phyloP scores from a whole-genome alignment of 2,888 invertebrate species.

The Epiblema foenella region DNA sequence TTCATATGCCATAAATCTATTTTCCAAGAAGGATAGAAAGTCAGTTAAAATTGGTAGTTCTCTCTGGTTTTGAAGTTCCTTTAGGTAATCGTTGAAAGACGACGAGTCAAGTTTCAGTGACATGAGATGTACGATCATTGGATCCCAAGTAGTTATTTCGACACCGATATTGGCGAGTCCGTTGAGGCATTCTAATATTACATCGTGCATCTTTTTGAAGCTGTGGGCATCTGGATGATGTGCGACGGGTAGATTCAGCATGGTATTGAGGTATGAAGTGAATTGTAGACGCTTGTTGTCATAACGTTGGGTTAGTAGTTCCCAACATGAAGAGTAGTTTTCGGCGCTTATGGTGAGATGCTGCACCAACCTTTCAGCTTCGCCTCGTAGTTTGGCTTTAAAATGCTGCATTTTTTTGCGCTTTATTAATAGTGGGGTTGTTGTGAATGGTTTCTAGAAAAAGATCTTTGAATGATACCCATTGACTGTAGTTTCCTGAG shows the following conservation, averaged over 20 bases:
- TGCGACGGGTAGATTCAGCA: too few relatives aligned
- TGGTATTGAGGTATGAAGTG: too few relatives aligned
- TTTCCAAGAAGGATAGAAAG: conserved; percentile 42
- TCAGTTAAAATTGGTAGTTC: conserved; percentile 40
- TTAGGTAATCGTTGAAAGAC: conserved; percentile 41
- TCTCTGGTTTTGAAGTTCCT: conserved; percentile 37
- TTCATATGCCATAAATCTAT: conserved; percentile 42
- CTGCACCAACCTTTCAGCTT: not conserved
- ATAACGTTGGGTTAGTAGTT: not conserved
- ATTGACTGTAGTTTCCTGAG: too few relatives aligned
- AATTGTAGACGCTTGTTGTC: too few relatives aligned
- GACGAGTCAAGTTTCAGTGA: conserved; percentile 39
- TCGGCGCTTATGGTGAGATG: not conserved
- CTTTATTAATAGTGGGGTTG: not conserved
- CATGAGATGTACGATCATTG: too few relatives aligned
- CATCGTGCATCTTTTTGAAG: too few relatives aligned
- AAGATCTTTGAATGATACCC: too few relatives aligned
- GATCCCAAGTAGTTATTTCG: too few relatives aligned
- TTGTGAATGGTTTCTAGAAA: not conserved
- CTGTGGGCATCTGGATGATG: too few relatives aligned
- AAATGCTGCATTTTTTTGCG: not conserved
- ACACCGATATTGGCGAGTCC: too few relatives aligned
- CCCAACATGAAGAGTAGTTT: not conserved
- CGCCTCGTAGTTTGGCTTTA: not conserved
- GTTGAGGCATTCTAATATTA: too few relatives aligned